Percentiles rank a stretch among this genome's conserved stretches.
Conservation (phyloP, 2,888 invertebrate genomes). For the Masnerella sp. region DNA sequence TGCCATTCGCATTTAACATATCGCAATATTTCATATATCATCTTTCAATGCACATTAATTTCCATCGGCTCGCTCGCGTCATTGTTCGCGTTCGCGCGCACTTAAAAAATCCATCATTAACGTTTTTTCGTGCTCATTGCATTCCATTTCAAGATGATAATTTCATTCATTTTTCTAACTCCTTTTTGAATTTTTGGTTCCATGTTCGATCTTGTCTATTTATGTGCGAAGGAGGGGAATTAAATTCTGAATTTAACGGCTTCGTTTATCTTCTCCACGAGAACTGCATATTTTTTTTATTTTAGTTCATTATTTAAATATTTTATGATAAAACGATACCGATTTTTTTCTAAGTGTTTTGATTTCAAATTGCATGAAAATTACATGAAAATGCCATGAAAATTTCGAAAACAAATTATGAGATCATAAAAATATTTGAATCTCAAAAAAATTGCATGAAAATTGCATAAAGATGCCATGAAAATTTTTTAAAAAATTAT, state of each 20-base stretch:
- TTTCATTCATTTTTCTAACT: slow-evolving; percentile 12
- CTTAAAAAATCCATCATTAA: slow-evolving; percentile 40
- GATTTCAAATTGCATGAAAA: too few relatives aligned
- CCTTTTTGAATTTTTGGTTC: slow-evolving; percentile 34
- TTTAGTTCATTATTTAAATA: too few relatives aligned
- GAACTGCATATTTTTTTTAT: slow-evolving; percentile 28
- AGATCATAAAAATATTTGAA: too few relatives aligned
- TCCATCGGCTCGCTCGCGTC: slow-evolving; percentile 21
- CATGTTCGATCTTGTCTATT: slow-evolving; percentile 61
- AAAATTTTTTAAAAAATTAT: too few relatives aligned
- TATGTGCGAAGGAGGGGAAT: slow-evolving; percentile 46
- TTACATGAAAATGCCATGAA: too few relatives aligned
- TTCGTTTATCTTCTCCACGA: slow-evolving; percentile 48
- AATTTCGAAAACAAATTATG: too few relatives aligned
- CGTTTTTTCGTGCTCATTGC: slow-evolving; percentile 60
- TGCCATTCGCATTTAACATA: slow-evolving; percentile 30
- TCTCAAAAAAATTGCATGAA: too few relatives aligned
- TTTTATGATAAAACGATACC: too few relatives aligned
- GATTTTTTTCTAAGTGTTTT: too few relatives aligned
- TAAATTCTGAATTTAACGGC: slow-evolving; percentile 48
- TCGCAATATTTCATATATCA: slow-evolving; percentile 44
- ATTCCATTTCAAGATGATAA: slow-evolving; percentile 65
- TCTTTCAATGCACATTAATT: slow-evolving; percentile 45
- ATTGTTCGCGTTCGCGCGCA: slow-evolving; percentile 9
- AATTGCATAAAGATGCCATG: too few relatives aligned